Conservation (phyloP, 2,888 invertebrate genomes). For the Rosalia funebris region DNA sequence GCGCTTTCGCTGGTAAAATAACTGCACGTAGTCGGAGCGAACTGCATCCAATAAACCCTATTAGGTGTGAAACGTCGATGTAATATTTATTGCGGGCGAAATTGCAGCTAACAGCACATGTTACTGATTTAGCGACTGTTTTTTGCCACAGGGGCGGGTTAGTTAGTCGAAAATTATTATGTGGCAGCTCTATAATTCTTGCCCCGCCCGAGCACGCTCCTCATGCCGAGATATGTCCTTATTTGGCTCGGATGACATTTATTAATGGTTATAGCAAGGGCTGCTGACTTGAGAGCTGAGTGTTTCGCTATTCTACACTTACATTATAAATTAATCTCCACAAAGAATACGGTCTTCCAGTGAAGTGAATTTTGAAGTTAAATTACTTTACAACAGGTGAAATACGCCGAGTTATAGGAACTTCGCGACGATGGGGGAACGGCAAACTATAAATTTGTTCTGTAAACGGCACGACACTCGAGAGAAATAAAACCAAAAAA, state of each 20-base stretch:
- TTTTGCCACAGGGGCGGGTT: constrained; percentile 30
- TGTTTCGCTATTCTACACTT: constrained; percentile 37
- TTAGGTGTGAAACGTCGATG: constrained; percentile 32
- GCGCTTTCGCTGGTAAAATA: constrained; percentile 26
- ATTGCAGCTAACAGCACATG: constrained; percentile 36
- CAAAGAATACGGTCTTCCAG: constrained; percentile 17
- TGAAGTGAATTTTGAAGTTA: constrained; percentile 21
- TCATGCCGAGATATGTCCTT: constrained; percentile 29
- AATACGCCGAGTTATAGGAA: too few species aligned
- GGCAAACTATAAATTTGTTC: neutral
- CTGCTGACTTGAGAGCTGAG: constrained; percentile 33
- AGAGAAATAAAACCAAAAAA: too few species aligned
- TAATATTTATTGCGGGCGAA: constrained; percentile 39
- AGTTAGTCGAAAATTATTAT: constrained; percentile 35
- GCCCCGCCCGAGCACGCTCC: constrained; percentile 8
- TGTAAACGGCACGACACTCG: too few species aligned
- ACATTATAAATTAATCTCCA: constrained; percentile 40
- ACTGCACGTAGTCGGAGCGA: constrained; percentile 25
- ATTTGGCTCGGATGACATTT: constrained; percentile 40
- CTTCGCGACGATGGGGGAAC: neutral
- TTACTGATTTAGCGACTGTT: constrained; percentile 39
- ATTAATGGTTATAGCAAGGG: constrained; percentile 42
- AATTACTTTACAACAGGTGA: constrained; percentile 26
- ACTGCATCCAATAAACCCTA: constrained; percentile 28
- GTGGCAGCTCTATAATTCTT: constrained; percentile 30